A percentile compares a stretch with the other conserved stretches of the same genome.
Evolutionary conservation across 1,140 invertebrate genomes (phyloP).

Genomic region (Drosophila orena): DNA sequence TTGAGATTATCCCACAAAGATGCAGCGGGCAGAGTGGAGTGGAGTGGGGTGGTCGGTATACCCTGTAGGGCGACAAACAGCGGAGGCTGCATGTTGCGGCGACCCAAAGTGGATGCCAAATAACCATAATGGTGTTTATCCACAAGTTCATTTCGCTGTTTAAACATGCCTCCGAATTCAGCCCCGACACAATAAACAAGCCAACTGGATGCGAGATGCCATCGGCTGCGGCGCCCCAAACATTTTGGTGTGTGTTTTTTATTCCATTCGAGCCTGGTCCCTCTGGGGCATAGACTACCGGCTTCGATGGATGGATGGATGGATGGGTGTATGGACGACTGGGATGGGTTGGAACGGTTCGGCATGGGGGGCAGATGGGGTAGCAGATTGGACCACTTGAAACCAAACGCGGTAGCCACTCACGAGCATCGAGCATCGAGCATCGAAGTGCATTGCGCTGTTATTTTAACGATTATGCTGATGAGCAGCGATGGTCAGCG

Average conservation of each 20-base stretch:
- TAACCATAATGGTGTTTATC: slow-evolving; percentile 83
- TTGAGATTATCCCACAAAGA: slow-evolving; percentile 45
- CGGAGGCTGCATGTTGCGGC: slow-evolving; percentile 25
- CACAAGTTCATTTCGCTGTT: slow-evolving; percentile 83
- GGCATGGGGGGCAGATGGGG: not conserved
- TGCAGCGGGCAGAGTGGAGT: slow-evolving; percentile 2
- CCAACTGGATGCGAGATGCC: slow-evolving; percentile 49
- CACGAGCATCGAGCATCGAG: slow-evolving; percentile 56
- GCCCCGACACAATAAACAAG: slow-evolving; percentile 78
- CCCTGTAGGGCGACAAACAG: slow-evolving; percentile 38
- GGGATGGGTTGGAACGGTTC: not conserved
- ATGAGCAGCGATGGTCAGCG: slow-evolving; percentile 60
- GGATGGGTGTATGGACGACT: not conserved
- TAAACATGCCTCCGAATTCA: slow-evolving; percentile 83
- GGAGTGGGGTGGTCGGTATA: not conserved
- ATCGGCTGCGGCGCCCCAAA: slow-evolving; percentile 54
- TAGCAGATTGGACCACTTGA: slow-evolving; percentile 19
- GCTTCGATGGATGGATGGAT: slow-evolving; percentile 18
- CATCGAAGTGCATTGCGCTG: slow-evolving; percentile 81
- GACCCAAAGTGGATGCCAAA: slow-evolving; percentile 79
- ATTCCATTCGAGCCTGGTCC: slow-evolving; percentile 39
- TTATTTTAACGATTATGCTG: slow-evolving; percentile 84
- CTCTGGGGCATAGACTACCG: slow-evolving; percentile 58
- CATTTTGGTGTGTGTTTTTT: slow-evolving; percentile 46
- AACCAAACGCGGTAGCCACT: slow-evolving; percentile 70